A percentile compares a stretch with the other conserved stretches of the same genome.
Conservation (phyloP, 2,888 invertebrate species). For the Chydorus sphaericus region DNA sequence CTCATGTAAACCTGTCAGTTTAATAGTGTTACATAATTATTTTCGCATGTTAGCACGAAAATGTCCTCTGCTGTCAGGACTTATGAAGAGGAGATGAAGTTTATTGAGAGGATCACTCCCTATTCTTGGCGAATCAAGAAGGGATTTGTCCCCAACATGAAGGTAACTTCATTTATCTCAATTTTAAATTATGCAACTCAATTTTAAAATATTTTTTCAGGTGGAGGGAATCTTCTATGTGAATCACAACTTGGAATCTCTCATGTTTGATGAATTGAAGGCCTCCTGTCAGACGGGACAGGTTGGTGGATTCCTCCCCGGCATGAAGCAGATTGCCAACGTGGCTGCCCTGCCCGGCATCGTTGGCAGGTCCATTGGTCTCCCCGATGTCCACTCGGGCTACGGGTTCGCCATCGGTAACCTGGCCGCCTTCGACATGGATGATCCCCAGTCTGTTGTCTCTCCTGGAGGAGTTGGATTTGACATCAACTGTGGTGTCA, state of each 20-base stretch:
- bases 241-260: constrained; percentile 71
- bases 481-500: constrained; percentile 97
- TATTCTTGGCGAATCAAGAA: constrained; percentile 89
- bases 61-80: no score
- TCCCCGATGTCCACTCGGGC: constrained; percentile 95
- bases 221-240: constrained; percentile 97
- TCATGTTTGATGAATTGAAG: constrained; percentile 93
- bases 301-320: constrained; percentile 93
- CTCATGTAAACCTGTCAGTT: no score
- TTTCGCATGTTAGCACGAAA: no score
- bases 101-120: constrained; percentile 71
- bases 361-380: constrained; percentile 78
- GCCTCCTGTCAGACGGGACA: constrained; percentile 78
- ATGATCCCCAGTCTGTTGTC: constrained; percentile 79
- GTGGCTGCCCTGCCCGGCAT: constrained; percentile 97
- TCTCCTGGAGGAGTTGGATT: constrained; percentile 98
- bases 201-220: constrained; percentile 29
- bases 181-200: neutral
- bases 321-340: constrained; percentile 97
- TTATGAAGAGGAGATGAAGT: constrained; percentile 86
- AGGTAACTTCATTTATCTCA: constrained; percentile 36
- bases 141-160: constrained; percentile 99
- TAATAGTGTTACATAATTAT: no score
- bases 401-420: constrained; percentile 99
- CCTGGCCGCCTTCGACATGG: constrained; percentile 97